A percentile compares a stretch with the other conserved stretches of the same genome.
Evolutionary conservation across 2,797 vertebrate genomes (phyloP).

Genomic region (Synanceia verrucosa): DNA sequence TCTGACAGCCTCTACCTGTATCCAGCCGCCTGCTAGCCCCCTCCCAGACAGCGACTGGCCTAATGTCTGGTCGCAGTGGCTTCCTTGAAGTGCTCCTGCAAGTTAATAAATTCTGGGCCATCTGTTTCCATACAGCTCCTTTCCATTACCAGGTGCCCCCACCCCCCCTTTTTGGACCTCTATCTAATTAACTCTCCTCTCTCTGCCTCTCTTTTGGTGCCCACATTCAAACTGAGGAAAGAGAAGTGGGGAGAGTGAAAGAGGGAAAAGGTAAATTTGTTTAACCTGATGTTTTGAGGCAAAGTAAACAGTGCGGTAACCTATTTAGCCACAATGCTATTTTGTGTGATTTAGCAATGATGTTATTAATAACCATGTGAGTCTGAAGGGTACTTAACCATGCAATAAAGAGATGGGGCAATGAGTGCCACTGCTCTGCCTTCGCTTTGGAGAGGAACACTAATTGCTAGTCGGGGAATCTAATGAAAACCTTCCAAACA

Average conservation of each 20-base stretch:
- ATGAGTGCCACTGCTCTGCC: constrained; percentile 74
- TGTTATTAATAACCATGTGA: constrained; percentile 81
- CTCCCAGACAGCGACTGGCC: constrained; percentile 78
- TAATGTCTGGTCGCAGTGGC: constrained; percentile 80
- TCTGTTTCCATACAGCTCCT: constrained; percentile 81
- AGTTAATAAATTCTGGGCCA: constrained; percentile 86
- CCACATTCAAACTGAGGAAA: constrained; percentile 66
- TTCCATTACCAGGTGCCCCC: constrained; percentile 75
- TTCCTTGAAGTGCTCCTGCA: constrained; percentile 82
- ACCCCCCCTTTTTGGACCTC: constrained; percentile 62
- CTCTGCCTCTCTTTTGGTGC: constrained; percentile 74
- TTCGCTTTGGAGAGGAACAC: constrained; percentile 74
- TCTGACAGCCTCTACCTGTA: constrained; percentile 77
- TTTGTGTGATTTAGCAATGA: constrained; percentile 71
- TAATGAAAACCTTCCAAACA: constrained; percentile 80
- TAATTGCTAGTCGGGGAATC: constrained; percentile 77
- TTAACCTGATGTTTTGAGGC: constrained; percentile 73
- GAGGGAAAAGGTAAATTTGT: constrained; percentile 67
- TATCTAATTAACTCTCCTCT: constrained; percentile 83
- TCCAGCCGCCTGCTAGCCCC: constrained; percentile 66
- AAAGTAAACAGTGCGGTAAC: constrained; percentile 73
- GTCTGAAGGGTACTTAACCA: constrained; percentile 81
- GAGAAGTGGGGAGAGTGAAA: constrained; percentile 39
- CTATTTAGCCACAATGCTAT: constrained; percentile 66
- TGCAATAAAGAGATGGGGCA: constrained; percentile 78